These are phyloP conservation scores for Atlantisia rogersi DNA, from an alignment of 2,113 vertebrate genomes.

Conservation along the genomic window DNA sequence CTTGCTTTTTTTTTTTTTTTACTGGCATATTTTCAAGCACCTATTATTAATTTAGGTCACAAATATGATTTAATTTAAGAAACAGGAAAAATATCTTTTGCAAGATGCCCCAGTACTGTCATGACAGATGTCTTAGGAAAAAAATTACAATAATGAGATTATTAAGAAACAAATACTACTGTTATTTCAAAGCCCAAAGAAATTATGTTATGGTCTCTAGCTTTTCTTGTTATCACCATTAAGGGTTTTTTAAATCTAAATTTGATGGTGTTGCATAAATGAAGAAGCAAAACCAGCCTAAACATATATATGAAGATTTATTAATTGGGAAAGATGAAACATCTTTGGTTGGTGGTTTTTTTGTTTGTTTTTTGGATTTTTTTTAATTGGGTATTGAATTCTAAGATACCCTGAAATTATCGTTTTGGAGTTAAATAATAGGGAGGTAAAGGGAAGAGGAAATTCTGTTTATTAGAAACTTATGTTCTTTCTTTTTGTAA, in stretches of 20 bases:
- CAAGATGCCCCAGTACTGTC: neutral
- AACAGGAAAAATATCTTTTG: neutral
- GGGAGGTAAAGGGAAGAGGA: neutral
- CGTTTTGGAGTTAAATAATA: neutral
- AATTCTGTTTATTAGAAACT: neutral
- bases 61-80: neutral
- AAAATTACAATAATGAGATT: neutral
- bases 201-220: constrained; percentile 12
- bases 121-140: neutral
- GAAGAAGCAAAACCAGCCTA: neutral
- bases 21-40: neutral
- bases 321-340: neutral
- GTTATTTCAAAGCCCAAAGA: neutral
- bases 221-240: neutral
- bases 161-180: constrained; percentile 16
- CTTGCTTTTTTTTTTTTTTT: neutral
- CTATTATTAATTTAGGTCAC: neutral
- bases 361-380: too few species aligned
- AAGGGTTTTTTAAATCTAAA: neutral
- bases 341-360: neutral
- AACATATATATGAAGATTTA: neutral
- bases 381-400: neutral
- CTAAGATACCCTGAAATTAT: neutral
- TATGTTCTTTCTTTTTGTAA: neutral
- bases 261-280: neutral